Evolutionary conservation across 2,113 vertebrate genomes (phyloP), one percentile per base, ranked within the genome.

Genomic region (Barnardius zonarius): DNA sequence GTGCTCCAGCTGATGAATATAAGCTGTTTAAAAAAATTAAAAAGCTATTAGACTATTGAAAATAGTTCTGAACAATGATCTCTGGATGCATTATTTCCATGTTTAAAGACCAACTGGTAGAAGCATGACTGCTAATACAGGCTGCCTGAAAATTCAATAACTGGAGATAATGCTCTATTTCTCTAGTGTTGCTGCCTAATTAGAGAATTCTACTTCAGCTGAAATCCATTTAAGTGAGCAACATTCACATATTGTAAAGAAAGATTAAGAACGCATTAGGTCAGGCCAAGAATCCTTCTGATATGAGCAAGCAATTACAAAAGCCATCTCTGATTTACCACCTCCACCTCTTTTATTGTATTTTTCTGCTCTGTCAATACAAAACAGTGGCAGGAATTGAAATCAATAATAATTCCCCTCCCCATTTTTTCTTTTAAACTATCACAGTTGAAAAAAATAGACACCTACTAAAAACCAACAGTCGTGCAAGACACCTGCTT

Each of bases 11-110:
- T 94, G 94, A 97, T 96, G 80, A 96, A 95, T 81, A 93, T 46
- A 95, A 97, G 88, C 9, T 88, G 78, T 94, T 95, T 88, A 15
- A 46, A 97, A 97, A 96, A 97, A 97, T 96, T 96, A 90, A 97
- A 97, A 97, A 96, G 85, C 95, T 93, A 96, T 97, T 97, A 97
- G 77, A 80, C 85, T 92, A 95, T 91, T 92, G 95, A 97, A 97
- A 97, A 97, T 94, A 90, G 73, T 96, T 97, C 86, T 92, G 80
- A 95, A 95, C 83, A 96, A 95, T 94, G 77, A 95, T 92, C 80
- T 91, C 83, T 93, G n/a, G 37, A 95, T 95, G 87, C 83, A 97
- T 78, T 96, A 86, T 96, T 95, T 97, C 78, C 68, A 76, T 64
- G 75, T 86, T 96, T 94, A 97, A 97, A 95, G 68, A 83, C 33